Evolutionary conservation across 2,888 invertebrate genomes (phyloP).

Genomic region (Strigamia crassipes): DNA sequence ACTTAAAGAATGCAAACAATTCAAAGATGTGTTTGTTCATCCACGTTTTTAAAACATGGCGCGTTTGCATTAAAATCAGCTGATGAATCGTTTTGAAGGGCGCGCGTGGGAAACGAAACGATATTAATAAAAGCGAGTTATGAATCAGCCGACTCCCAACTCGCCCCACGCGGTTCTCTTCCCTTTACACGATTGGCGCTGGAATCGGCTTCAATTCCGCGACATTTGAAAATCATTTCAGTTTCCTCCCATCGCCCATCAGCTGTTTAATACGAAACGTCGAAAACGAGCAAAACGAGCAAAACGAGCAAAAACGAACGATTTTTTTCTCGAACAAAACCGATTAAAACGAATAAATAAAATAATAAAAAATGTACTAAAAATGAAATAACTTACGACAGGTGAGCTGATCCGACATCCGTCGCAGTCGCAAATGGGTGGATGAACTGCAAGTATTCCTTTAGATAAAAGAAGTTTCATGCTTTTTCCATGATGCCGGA

Average conservation of each 20-base stretch:
- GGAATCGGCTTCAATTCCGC: conserved; percentile 34
- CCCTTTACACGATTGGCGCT: conserved; percentile 22
- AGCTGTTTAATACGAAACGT: background rate
- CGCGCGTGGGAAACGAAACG: background rate
- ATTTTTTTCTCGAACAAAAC: too few relatives aligned
- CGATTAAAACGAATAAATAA: background rate
- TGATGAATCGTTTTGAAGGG: background rate
- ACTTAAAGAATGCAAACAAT: background rate
- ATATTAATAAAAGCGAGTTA: conserved; percentile 11
- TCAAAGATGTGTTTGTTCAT: background rate
- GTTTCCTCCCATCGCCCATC: background rate
- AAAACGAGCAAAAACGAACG: too few relatives aligned
- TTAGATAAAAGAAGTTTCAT: conserved; percentile 61
- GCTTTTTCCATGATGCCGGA: conserved; percentile 61
- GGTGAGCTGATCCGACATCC: conserved; percentile 54
- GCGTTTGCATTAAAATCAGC: conserved; percentile 17
- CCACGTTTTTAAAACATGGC: background rate
- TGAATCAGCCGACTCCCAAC: background rate
- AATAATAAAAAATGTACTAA: background rate
- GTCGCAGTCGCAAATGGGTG: conserved; percentile 59
- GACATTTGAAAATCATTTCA: conserved; percentile 36
- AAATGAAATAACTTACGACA: conserved; percentile 47
- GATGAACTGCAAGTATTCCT: conserved; percentile 60
- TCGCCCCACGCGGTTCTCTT: background rate
- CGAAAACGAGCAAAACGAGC: too few relatives aligned